Evolutionary conservation across 2,797 vertebrate species (phyloP).

Genomic region (Alectoris magna): DNA sequence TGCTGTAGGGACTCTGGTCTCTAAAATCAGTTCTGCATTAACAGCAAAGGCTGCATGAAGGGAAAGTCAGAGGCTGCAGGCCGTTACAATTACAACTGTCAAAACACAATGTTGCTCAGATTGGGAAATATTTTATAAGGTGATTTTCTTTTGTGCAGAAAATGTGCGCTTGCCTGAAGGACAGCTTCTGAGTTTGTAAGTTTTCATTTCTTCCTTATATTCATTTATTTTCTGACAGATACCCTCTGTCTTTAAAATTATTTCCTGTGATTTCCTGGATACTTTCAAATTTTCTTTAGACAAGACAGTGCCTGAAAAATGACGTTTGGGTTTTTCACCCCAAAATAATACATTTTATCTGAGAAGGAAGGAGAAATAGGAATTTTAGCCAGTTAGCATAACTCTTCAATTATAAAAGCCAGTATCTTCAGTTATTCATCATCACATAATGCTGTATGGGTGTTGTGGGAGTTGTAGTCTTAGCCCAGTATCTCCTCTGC

Average conservation of each 20-base stretch:
- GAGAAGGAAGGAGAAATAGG: background rate
- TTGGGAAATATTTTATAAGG: slow-evolving; percentile 25
- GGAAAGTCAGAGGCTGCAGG: slow-evolving; percentile 72
- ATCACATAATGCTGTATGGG: background rate
- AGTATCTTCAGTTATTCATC: background rate
- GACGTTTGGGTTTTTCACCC: background rate
- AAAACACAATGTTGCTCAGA: slow-evolving; percentile 47
- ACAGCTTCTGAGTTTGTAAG: background rate
- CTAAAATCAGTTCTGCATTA: slow-evolving; percentile 78
- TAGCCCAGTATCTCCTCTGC: background rate
- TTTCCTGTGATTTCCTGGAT: background rate
- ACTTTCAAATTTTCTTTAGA: background rate
- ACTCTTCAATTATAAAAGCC: background rate
- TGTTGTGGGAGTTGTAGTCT: background rate
- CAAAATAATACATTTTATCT: background rate
- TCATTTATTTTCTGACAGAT: background rate
- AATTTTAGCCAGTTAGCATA: background rate
- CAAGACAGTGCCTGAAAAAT: background rate
- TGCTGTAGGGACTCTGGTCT: slow-evolving; percentile 54
- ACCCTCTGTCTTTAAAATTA: background rate
- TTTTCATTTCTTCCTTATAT: background rate
- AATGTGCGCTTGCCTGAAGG: background rate
- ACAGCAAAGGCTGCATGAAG: slow-evolving; percentile 74
- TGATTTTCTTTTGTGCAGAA: background rate
- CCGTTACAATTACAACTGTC: slow-evolving; percentile 71